phyloP scores from a whole-genome alignment of 2,113 vertebrate species.

The Calidris pugnax region DNA sequence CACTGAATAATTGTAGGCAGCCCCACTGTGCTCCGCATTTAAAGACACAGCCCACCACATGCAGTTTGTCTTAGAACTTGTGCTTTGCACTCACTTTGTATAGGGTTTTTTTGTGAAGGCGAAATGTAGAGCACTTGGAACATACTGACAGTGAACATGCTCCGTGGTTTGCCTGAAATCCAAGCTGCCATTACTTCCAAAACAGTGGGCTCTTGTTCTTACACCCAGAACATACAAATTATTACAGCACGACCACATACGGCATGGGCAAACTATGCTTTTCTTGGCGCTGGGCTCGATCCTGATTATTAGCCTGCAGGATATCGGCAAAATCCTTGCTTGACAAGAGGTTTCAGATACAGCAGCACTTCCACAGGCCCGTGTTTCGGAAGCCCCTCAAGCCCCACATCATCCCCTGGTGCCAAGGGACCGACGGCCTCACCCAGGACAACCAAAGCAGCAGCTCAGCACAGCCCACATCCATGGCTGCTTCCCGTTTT shows the following conservation, averaged over 20 bases:
- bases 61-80: neutral
- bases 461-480: neutral
- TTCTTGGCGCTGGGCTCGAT: neutral
- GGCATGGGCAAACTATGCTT: neutral
- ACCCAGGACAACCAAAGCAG: fast-evolving
- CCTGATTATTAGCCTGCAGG: neutral
- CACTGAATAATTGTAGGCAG: neutral
- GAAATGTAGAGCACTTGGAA: neutral
- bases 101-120: neutral
- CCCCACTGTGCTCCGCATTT: neutral
- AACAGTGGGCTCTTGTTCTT: neutral
- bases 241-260: neutral
- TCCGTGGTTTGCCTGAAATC: slow-evolving; percentile 13
- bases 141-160: neutral
- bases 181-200: neutral
- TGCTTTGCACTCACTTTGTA: neutral
- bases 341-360: neutral
- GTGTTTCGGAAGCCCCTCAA: neutral
- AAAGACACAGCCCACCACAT: neutral
- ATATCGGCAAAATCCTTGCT: neutral
- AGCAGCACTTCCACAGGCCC: neutral
- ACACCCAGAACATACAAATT: slow-evolving; percentile 9
- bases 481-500: neutral
- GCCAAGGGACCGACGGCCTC: neutral
- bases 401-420: neutral